Evolutionary conservation across 1,140 invertebrate genomes (phyloP), one percentile per base, ranked within the genome.

Genomic region (Zeugodacus cucurbitae): DNA sequence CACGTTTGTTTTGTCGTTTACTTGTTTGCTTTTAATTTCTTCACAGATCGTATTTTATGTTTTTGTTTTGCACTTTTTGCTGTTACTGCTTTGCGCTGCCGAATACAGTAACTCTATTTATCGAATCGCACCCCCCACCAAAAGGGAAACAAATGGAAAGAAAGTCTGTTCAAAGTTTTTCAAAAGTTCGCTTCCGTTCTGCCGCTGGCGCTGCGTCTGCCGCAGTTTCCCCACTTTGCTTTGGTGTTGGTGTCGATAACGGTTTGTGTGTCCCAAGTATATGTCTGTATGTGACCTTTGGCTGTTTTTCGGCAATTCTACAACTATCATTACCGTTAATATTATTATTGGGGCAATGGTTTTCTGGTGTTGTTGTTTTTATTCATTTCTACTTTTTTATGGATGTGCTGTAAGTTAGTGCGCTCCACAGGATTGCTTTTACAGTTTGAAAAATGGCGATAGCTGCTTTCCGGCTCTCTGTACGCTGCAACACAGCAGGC

Each of bases 31-130:
- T 87, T 86, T 86, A 54, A 86, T 86, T 86, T 86, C 44, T 86
- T 54, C 32, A 86, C 57, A 54, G 57, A 26, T 57, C 44, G 57
- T 86, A 86, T 54, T 86, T 86, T 86, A 54, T 86, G 17, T 86
- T 54, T 86, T 41, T 70, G 14, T 70, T 41, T 74, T 44, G 6
- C 17, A 22, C 70, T 57, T 58, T 85, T 85, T n/a, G 6, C 48
- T 34, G 37, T 17, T 58, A 29, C n/a, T 89, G 91, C 91, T 91
- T 88, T 26, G 8, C 14, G 8, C 70, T 74, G 22, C 8, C 6
- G 17, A 41, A 17, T 37, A 41, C 29, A 34, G 3, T 11, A 3
- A 29, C 11, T 2, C 26, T 34, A 67, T 17, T 10, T 34, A 26
- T 26, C 20, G 8, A 48, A 48, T n/a, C n/a, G n/a, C n/a, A n/a